A percentile compares a stretch with the other conserved stretches of the same genome.
These are phyloP conservation scores for Periophthalmus modestus DNA, from an alignment of 2,113 vertebrate species.

Conservation along the genomic window DNA sequence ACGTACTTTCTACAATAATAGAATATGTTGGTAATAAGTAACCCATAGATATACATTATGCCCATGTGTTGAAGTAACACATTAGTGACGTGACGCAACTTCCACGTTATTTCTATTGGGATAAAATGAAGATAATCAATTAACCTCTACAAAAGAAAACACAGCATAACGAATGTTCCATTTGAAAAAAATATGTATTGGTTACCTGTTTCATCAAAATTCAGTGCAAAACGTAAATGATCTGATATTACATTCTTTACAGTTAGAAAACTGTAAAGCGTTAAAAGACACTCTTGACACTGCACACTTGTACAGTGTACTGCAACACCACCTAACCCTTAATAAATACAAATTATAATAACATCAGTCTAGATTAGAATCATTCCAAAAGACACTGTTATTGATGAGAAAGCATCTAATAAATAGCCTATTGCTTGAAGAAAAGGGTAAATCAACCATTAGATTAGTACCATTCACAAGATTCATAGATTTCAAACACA, in stretches of 20 bases:
- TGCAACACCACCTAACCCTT: conserved; percentile 65
- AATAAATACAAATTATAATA: conserved; percentile 77
- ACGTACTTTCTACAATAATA: neutral
- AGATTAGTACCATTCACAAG: conserved; percentile 66
- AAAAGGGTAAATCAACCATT: conserved; percentile 36
- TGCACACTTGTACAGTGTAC: conserved; percentile 67
- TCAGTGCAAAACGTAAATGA: conserved; percentile 56
- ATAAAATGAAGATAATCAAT: neutral
- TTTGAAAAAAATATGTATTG: conserved; percentile 57
- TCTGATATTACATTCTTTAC: conserved; percentile 24
- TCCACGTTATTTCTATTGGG: too few species aligned
- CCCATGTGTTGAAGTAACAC: too few species aligned
- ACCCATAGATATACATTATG: too few species aligned
- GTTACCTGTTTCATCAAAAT: conserved; percentile 38
- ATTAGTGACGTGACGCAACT: too few species aligned
- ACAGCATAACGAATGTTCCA: neutral
- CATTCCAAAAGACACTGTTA: conserved; percentile 63
- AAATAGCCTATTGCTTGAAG: conserved; percentile 8
- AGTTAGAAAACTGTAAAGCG: conserved; percentile 40
- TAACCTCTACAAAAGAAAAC: neutral
- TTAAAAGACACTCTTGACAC: conserved; percentile 52
- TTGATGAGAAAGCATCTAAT: conserved; percentile 43
- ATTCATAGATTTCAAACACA: conserved; percentile 6
- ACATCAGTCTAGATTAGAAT: conserved; percentile 20
- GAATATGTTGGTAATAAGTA: too few species aligned